Percentiles rank a stretch among this genome's conserved stretches.
phyloP scores from a whole-genome alignment of 2,888 invertebrate genomes.

The Prosapia bicincta region DNA sequence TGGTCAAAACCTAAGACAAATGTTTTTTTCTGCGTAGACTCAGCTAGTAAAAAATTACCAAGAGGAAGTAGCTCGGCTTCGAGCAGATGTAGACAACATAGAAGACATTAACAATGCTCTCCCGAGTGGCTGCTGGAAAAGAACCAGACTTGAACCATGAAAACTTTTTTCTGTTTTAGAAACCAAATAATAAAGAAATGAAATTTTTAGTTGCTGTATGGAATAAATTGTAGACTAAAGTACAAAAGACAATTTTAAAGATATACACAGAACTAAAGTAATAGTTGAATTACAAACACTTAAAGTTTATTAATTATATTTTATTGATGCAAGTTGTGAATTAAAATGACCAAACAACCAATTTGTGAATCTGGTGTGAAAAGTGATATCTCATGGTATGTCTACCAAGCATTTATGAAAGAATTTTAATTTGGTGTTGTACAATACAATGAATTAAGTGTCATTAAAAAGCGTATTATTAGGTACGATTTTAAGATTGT shows the following conservation, averaged over 20 bases:
- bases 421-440: not conserved
- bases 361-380: not conserved
- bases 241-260: not conserved
- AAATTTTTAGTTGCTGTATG: not conserved
- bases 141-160: slow-evolving; percentile 67
- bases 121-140: slow-evolving; percentile 76
- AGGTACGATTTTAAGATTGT: not conserved
- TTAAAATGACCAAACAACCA: not conserved
- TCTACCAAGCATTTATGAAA: not conserved
- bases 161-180: not conserved
- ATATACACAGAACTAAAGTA: not conserved
- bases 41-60: slow-evolving; percentile 78
- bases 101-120: slow-evolving; percentile 75
- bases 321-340: not conserved
- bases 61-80: slow-evolving; percentile 66
- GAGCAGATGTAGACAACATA: slow-evolving; percentile 76
- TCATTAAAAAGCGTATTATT: not conserved
- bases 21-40: slow-evolving; percentile 42
- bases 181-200: not conserved
- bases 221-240: not conserved
- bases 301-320: not conserved
- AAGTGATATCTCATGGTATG: not conserved
- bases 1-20: too few relatives aligned
- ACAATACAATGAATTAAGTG: not conserved
- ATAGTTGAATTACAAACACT: not conserved